Evolutionary conservation across 2,888 invertebrate species (phyloP), one percentile per base, ranked within the genome.

Genomic region (Cataglyphis rosenhaueri): DNA sequence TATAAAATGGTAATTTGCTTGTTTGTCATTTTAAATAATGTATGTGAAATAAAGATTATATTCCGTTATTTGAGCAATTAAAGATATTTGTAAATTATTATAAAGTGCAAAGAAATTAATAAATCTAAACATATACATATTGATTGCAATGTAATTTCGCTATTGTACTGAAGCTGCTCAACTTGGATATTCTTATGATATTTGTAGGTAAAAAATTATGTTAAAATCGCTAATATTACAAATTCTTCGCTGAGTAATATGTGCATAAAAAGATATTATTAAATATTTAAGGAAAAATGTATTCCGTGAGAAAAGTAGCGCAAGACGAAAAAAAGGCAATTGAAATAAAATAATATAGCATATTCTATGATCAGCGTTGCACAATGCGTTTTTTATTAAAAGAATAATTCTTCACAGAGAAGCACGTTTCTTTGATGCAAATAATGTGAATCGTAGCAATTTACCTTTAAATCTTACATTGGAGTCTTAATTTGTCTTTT

Each of bases 341-440:
- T 32, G 18, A 68, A 52, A 68, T 52, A 5, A 2, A 48, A 48
- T 48, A 48, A 10, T 48, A 48, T n/a, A 32, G n/a, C n/a, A n/a
- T n/a, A 68, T 29, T 12, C 48, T 48, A 29, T 10, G 32, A 68
- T 32, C 32, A 68, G 29, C 32, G 48, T 68, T 68, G 52, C 66
- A 68, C 32, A 68, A 68, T 68, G n/a, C 48, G 5, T 48, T 52
- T 29, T 48, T 68, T 48, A 44, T 68, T 48, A 48, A n/a, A 25
- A 25, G 25, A 65, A 65, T 41, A 25, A 44, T 44, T 21, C 15
- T 41, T 38, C 64, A 44, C 32, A 52, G n/a, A 65, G 44, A 68
- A 68, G 52, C 66, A 32, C 48, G 18, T 68, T 52, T 52, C 12
- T 52, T 68, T 68, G 44, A 68, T 48, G 44, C n/a, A 4, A 52